Conservation (phyloP, 2,113 vertebrate genomes). For the Notiomystis cincta region DNA sequence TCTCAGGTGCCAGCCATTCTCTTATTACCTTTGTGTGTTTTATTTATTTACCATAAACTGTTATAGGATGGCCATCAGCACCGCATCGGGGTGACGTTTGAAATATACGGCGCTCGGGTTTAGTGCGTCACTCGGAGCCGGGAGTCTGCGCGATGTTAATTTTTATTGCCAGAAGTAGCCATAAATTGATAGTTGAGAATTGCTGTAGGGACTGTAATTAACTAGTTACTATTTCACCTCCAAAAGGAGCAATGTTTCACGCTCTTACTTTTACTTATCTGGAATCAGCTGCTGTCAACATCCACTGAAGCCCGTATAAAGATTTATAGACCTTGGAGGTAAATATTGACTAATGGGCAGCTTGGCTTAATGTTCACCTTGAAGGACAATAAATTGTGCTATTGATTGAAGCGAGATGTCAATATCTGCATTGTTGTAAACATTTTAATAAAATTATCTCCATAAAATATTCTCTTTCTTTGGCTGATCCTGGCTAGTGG, state of each 20-base stretch:
- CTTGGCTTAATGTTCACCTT: slow-evolving; percentile 74
- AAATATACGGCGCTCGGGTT: slow-evolving; percentile 8
- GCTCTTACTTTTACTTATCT: slow-evolving; percentile 75
- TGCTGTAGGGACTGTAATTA: slow-evolving; percentile 73
- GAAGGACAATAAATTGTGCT: slow-evolving; percentile 80
- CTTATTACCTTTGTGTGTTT: slow-evolving; percentile 24
- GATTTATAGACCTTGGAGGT: slow-evolving; percentile 78
- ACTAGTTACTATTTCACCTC: slow-evolving; percentile 77
- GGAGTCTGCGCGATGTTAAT: slow-evolving; percentile 55
- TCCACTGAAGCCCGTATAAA: slow-evolving; percentile 72
- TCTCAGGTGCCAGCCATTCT: neutral
- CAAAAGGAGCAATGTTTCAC: slow-evolving; percentile 76
- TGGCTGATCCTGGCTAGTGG: neutral
- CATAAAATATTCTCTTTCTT: slow-evolving; percentile 70
- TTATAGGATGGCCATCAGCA: neutral
- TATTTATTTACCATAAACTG: slow-evolving; percentile 44
- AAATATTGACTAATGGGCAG: slow-evolving; percentile 79
- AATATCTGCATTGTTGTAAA: slow-evolving; percentile 80
- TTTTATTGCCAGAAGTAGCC: slow-evolving; percentile 72
- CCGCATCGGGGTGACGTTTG: neutral
- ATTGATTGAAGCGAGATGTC: slow-evolving; percentile 72
- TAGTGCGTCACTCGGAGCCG: neutral
- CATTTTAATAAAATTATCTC: slow-evolving; percentile 76
- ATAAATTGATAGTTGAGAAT: slow-evolving; percentile 74
- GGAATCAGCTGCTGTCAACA: slow-evolving; percentile 76